Evolutionary conservation across 2,888 invertebrate genomes (phyloP).

Genomic region (Hypolimnas misippus): DNA sequence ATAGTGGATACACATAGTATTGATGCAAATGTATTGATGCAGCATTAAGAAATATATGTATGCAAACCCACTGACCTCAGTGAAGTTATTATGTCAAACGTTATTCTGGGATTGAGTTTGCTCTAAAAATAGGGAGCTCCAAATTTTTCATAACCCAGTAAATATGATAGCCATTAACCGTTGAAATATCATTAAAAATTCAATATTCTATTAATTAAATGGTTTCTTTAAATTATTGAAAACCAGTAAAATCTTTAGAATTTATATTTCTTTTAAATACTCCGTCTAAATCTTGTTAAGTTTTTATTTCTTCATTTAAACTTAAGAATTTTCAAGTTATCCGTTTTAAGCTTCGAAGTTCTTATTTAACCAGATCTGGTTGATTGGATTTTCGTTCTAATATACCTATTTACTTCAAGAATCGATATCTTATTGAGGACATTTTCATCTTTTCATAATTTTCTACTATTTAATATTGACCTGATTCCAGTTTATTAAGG

Average conservation of each 20-base stretch:
- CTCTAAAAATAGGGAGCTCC: no score
- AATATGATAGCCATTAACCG: no score
- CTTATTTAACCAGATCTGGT: not conserved
- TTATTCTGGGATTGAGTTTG: no score
- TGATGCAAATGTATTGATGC: no score
- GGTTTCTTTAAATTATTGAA: not conserved
- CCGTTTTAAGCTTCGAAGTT: no score
- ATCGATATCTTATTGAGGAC: not conserved
- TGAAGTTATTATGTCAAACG: no score
- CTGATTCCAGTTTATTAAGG: not conserved
- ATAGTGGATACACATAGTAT: no score
- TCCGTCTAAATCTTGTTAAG: constrained; percentile 5
- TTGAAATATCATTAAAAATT: no score
- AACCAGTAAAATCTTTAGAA: not conserved
- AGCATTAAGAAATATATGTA: no score
- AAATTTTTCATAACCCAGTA: no score
- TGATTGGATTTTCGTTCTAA: constrained; percentile 6
- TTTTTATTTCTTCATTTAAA: constrained; percentile 7
- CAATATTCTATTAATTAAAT: not conserved
- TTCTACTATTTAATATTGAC: not conserved
- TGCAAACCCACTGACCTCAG: no score
- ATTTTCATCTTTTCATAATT: not conserved
- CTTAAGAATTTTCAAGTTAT: constrained; percentile 8
- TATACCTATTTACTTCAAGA: not conserved
- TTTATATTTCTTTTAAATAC: constrained; percentile 4